A percentile compares a stretch with the other conserved stretches of the same genome.
phyloP scores from a whole-genome alignment of 2,113 vertebrate species.

The Coturnix japonica region DNA sequence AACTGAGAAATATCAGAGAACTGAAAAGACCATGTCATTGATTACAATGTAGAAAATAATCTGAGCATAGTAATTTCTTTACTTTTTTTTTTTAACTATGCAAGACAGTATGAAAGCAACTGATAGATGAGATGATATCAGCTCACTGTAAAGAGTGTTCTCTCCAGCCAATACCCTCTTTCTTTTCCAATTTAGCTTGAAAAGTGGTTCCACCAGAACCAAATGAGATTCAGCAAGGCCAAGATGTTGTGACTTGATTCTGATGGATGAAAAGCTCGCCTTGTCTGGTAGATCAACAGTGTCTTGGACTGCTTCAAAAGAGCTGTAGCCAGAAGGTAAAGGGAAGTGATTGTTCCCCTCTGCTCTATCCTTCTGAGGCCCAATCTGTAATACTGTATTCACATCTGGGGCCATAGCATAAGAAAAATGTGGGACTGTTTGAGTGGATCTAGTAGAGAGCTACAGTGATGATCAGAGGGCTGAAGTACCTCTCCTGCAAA shows the following conservation, averaged over 20 bases:
- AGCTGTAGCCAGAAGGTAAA: too few relatives aligned
- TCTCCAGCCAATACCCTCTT: background rate
- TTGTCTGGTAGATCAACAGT: too few relatives aligned
- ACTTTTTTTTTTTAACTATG: too few relatives aligned
- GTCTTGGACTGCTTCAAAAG: too few relatives aligned
- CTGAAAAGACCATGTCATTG: background rate
- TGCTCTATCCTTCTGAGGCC: background rate
- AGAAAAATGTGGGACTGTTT: background rate
- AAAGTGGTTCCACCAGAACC: too few relatives aligned
- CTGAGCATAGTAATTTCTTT: background rate
- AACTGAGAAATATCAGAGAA: background rate
- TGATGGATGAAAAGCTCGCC: too few relatives aligned
- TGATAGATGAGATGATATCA: background rate
- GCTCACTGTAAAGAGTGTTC: background rate
- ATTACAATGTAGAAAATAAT: conserved; percentile 17
- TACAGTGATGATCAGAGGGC: background rate
- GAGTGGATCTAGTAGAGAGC: background rate
- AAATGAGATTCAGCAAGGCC: too few relatives aligned
- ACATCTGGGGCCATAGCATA: background rate
- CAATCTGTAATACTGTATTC: background rate
- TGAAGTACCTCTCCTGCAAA: background rate
- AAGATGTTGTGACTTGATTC: too few relatives aligned
- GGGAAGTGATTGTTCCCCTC: background rate
- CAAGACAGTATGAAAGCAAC: background rate
- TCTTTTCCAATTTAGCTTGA: background rate